phyloP scores from a whole-genome alignment of 2,797 vertebrate species.

The Bovichtus variegatus region DNA sequence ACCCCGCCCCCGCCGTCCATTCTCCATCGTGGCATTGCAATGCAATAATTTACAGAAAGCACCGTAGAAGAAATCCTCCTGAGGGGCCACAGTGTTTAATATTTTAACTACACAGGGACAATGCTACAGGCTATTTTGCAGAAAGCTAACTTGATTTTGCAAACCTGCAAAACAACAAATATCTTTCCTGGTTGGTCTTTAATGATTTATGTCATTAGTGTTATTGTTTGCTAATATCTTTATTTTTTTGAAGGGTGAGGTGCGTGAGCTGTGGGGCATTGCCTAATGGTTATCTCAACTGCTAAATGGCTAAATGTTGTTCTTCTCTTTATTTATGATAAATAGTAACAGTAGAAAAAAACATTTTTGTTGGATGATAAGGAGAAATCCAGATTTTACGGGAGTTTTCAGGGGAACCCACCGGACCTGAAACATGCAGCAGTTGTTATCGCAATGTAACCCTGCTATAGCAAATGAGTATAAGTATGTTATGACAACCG shows the following conservation, averaged over 20 bases:
- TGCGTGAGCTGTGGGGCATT: not conserved
- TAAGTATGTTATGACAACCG: not conserved
- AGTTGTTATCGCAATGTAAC: not conserved
- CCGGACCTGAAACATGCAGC: not conserved
- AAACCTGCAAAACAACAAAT: slow-evolving; percentile 4
- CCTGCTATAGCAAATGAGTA: not conserved
- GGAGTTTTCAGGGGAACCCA: not conserved
- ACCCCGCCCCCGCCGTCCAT: not conserved
- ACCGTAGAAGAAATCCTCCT: not conserved
- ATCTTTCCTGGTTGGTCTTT: not conserved
- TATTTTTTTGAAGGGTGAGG: not conserved
- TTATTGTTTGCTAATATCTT: slow-evolving; percentile 9
- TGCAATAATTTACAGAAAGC: slow-evolving; percentile 9
- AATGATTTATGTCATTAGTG: slow-evolving; percentile 16
- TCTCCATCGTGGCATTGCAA: not conserved
- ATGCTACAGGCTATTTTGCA: not conserved
- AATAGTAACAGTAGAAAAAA: not conserved
- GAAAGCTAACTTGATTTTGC: slow-evolving; percentile 5
- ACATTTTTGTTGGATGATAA: slow-evolving; percentile 1
- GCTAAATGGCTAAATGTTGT: not conserved
- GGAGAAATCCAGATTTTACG: slow-evolving; percentile 5
- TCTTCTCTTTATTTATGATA: not conserved
- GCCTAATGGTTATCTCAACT: not conserved
- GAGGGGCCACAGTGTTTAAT: slow-evolving; percentile 11
- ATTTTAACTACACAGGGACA: slow-evolving; percentile 3